Conservation (phyloP, 1,140 invertebrate genomes). For the roundworm (Caenorhabditis elegans) region WBcel235 BX284606.5:11523001-11523500, state of each 20-base stretch:
- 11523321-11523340: background rate
- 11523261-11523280: background rate
- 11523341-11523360: background rate
- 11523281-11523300: background rate
- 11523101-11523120: too few relatives aligned
- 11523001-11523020: too few relatives aligned
- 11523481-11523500: background rate
- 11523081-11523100: too few relatives aligned
- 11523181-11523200: background rate
- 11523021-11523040: too few relatives aligned
- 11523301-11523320: background rate
- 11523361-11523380: background rate
- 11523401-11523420: background rate
- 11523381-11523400: too few relatives aligned
- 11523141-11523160: too few relatives aligned
- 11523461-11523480: background rate
- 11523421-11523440: background rate
- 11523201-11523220: background rate
- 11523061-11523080: too few relatives aligned
- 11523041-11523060: too few relatives aligned
- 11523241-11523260: background rate
- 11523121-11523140: too few relatives aligned
- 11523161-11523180: too few relatives aligned
- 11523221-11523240: background rate
- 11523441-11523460: background rate